Percentiles rank a stretch among this genome's conserved stretches.
Evolutionary conservation across 2,797 vertebrate genomes (phyloP).

Genomic region (Gouania willdenowi): DNA sequence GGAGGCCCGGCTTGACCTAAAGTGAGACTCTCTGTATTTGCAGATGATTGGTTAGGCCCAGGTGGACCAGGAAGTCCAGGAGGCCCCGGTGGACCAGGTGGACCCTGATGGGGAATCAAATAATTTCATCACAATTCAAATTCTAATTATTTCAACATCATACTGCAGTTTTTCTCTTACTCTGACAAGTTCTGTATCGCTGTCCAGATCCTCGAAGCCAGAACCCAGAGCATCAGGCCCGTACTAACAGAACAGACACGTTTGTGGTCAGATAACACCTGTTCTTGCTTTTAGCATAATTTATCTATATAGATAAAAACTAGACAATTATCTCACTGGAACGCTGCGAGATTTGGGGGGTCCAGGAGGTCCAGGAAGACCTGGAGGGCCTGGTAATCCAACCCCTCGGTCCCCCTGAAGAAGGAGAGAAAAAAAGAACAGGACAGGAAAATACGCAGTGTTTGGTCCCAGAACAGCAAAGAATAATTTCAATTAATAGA

Average conservation of each 20-base stretch:
- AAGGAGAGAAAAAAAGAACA: not conserved
- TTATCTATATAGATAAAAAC: not conserved
- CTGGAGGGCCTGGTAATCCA: constrained; percentile 68
- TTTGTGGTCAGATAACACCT: not conserved
- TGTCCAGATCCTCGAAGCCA: constrained; percentile 76
- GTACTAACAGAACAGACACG: constrained; percentile 60
- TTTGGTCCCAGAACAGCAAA: no score
- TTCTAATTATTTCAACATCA: no score
- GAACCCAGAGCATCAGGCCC: constrained; percentile 77
- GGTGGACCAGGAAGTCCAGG: constrained; percentile 79
- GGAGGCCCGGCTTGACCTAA: constrained; percentile 52
- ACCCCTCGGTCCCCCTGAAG: constrained; percentile 72
- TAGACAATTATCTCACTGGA: constrained; percentile 51
- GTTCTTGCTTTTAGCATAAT: not conserved
- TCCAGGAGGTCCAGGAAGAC: constrained; percentile 70
- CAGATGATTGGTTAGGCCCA: constrained; percentile 64
- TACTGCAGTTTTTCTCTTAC: constrained; percentile 48
- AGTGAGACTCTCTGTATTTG: constrained; percentile 30
- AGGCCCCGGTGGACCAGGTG: constrained; percentile 83
- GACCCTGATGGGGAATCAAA: constrained; percentile 75
- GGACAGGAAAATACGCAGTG: no score
- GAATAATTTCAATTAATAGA: no score
- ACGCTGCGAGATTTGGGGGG: constrained; percentile 65
- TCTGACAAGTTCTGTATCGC: constrained; percentile 64
- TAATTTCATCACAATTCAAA: no score